Percentiles rank a stretch among this genome's conserved stretches.
Evolutionary conservation across 2,797 vertebrate genomes (phyloP).

Genomic region (Tadarida brasiliensis): DNA sequence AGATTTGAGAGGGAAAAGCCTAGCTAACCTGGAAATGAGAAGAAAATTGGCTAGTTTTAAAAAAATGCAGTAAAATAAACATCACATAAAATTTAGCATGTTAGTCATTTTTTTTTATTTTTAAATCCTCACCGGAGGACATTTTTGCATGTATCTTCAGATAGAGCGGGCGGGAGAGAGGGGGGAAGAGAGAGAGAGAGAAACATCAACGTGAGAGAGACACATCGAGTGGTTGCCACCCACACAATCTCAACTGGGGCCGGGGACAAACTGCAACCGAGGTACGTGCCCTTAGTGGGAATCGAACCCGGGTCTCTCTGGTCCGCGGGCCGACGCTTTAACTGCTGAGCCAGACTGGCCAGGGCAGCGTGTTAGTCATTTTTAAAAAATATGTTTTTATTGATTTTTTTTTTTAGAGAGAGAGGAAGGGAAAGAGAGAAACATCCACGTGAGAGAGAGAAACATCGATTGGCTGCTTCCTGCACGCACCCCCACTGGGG

Average conservation of each 20-base stretch:
- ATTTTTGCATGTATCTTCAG: too few species aligned
- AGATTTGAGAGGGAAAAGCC: neutral
- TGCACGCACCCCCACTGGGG: neutral
- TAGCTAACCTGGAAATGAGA: neutral
- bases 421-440: neutral
- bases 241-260: too few species aligned
- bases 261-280: too few species aligned
- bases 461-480: neutral
- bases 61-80: neutral
- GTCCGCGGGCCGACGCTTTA: too few species aligned
- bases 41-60: neutral
- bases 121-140: neutral
- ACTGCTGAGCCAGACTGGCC: too few species aligned
- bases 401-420: neutral
- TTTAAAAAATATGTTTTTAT: neutral
- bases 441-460: neutral
- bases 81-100: neutral
- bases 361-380: too few species aligned
- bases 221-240: too few species aligned
- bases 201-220: too few species aligned
- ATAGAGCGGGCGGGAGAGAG: too few species aligned
- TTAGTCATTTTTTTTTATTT: neutral
- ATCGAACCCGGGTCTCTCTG: too few species aligned
- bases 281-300: too few species aligned
- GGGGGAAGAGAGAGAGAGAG: too few species aligned